Evolutionary conservation across 30 jellyfish, hydroid and myxozoan species (phyloP).

Genomic region (Calvadosia cruxmelitensis): DNA sequence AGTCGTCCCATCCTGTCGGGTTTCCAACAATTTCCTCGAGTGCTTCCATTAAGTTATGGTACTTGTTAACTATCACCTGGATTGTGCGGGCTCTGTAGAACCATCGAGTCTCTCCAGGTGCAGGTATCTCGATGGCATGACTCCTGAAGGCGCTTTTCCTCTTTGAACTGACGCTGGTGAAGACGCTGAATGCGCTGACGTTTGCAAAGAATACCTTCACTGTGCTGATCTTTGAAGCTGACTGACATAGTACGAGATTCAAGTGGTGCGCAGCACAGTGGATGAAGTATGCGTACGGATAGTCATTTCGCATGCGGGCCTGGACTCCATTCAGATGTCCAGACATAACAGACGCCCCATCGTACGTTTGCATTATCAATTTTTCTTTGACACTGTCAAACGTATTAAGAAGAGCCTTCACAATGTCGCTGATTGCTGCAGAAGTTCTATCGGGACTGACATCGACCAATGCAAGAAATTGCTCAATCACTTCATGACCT

Average conservation of each 20-base stretch:
- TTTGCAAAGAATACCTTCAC: conserved; percentile 38
- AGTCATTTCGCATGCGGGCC: conserved; percentile 22
- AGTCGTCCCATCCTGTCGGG: conserved; percentile 10
- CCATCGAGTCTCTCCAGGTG: conserved; percentile 51
- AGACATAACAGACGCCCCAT: conserved; percentile 42
- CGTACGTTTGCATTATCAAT: conserved; percentile 35
- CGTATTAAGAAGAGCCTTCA: conserved; percentile 1
- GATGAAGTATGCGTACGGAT: conserved; percentile 20
- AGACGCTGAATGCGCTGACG: conserved; percentile 28
- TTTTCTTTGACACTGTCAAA: conserved; percentile 23
- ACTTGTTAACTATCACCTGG: conserved; percentile 1
- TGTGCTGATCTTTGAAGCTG: conserved; percentile 15
- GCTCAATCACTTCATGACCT: conserved; percentile 29
- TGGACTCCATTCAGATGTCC: conserved; percentile 34
- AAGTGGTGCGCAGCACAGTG: conserved; percentile 44
- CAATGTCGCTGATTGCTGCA: conserved; percentile 18
- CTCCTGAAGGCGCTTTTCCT: conserved; percentile 19
- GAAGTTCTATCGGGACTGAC: conserved; percentile 22
- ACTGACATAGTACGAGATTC: conserved; percentile 36
- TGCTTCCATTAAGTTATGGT: conserved; percentile 2
- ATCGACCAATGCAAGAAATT: conserved; percentile 12
- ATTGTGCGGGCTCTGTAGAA: conserved; percentile 31
- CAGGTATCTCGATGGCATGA: conserved; percentile 38
- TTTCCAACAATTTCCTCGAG: conserved; percentile 15
- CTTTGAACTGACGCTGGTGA: conserved; percentile 23